phyloP scores from a whole-genome alignment of 1,140 invertebrate genomes.

The Chymomyza costata region DNA sequence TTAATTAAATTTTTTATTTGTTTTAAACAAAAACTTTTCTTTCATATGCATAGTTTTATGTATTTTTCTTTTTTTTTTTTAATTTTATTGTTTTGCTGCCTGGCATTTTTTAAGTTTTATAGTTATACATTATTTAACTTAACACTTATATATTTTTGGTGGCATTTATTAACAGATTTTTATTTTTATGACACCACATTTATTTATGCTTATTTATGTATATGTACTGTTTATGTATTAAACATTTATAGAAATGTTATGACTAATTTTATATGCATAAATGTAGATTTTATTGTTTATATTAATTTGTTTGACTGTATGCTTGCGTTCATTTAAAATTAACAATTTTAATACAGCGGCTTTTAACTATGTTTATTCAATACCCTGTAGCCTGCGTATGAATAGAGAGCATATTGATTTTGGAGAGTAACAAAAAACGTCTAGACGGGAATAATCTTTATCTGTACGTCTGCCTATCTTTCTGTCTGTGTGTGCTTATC shows the following conservation, averaged over 20 bases:
- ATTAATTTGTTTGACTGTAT: conserved; percentile 31
- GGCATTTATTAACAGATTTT: conserved; percentile 26
- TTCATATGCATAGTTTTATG: conserved; percentile 3
- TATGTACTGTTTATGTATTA: conserved; percentile 38
- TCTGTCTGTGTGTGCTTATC: too few relatives aligned
- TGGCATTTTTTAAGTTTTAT: conserved; percentile 28
- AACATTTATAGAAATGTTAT: conserved; percentile 70
- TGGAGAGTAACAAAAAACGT: too few relatives aligned
- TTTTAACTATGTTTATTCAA: conserved; percentile 52
- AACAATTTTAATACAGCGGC: conserved; percentile 35
- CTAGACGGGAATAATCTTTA: too few relatives aligned
- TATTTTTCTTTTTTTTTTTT: conserved; percentile 11
- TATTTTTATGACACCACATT: background rate
- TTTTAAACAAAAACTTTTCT: conserved; percentile 49
- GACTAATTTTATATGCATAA: conserved; percentile 56
- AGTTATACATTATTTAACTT: conserved; percentile 27
- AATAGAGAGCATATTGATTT: too few relatives aligned
- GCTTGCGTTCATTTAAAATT: conserved; percentile 20
- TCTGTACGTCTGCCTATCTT: too few relatives aligned
- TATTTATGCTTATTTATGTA: background rate
- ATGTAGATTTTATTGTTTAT: conserved; percentile 50
- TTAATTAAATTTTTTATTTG: conserved; percentile 40
- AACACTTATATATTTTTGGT: conserved; percentile 23
- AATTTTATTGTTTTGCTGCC: conserved; percentile 11
- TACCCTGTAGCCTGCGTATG: too few relatives aligned